Conservation (phyloP, 1,140 invertebrate genomes). For the Dendroctonus ponderosae region DNA sequence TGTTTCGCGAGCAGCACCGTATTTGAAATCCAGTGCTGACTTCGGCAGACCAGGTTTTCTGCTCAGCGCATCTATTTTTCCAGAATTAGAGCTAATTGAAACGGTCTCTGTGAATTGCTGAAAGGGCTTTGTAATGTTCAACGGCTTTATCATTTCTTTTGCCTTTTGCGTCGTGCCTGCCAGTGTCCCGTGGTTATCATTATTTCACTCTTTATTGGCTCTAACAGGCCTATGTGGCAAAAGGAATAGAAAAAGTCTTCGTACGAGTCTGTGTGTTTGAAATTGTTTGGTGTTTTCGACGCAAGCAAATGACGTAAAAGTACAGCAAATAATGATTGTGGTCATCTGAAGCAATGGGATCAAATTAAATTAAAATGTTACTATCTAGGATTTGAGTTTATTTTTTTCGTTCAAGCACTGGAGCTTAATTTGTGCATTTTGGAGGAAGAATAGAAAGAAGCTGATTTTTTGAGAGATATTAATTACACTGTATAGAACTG, state of each 20-base stretch:
- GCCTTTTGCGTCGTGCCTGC: background rate
- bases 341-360: too few relatives aligned
- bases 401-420: too few relatives aligned
- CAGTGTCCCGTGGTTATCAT: background rate
- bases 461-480: too few relatives aligned
- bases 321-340: too few relatives aligned
- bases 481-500: too few relatives aligned
- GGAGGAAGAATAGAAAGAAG: too few relatives aligned
- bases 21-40: background rate
- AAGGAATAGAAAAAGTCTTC: background rate
- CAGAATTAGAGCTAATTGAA: constrained; percentile 13
- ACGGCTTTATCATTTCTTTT: constrained; percentile 4
- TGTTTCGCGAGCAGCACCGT: too few relatives aligned
- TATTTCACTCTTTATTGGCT: background rate
- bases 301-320: background rate
- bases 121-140: constrained; percentile 2
- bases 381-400: background rate
- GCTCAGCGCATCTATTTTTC: background rate
- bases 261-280: background rate
- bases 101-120: background rate
- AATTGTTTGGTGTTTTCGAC: background rate
- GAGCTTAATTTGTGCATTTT: too few relatives aligned
- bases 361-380: background rate
- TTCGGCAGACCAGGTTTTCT: constrained; percentile 16
- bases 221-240: background rate